Base-by-base conservation (phyloP, 1,140 invertebrate genomes). In the Conus betulinus region DNA sequence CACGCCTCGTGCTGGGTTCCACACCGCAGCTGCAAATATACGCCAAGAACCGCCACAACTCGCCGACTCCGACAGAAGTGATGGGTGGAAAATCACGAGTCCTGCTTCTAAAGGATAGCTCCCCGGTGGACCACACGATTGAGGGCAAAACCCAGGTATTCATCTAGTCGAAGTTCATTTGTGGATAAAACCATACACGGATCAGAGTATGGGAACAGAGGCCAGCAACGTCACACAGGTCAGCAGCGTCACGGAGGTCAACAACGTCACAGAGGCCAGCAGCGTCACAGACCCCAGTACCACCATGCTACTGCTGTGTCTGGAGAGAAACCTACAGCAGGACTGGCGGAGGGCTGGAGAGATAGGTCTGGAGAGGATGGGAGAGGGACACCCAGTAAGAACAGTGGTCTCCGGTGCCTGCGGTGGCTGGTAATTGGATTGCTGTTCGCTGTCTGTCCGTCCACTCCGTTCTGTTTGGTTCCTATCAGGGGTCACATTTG, bases 1-100 rank as follows among this genome's bases (percentile, higher is more conserved):
- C 85, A 2, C 67, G 85, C 10, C 85, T 27, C 8, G 85, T 71
- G 10, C 23, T 86, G 15, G 84, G 84, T 7, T 86, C 84, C 63
- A 76, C 84, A 1, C 63, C 84, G 17, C 67, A 86, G 17, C 51
- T 86, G 63, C 8, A 52, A 8, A 76, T 76, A 27, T 86, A 76
- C 67, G 84, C 84, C 67, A 74, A 86, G 60, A 86, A 86, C 51
- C 60, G 84, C 60, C 63, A 89, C 84, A 27, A 25, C 17, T 20
- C 83, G 5, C 6, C 53, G 51, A 53, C 10, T 27, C 51, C 79
- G 17, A 13, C 27, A 53, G 51, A 25, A 1, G 17, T 13, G 10
- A 27, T 2, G 17, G 60, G 60, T 20, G 60, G 17, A 71, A 71
- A 13, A 6, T 71, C 67, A 20, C 11, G 20, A 6, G 20, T 23